Base-by-base conservation (phyloP, 2,113 vertebrate genomes). In the Elephantulus edwardii region DNA sequence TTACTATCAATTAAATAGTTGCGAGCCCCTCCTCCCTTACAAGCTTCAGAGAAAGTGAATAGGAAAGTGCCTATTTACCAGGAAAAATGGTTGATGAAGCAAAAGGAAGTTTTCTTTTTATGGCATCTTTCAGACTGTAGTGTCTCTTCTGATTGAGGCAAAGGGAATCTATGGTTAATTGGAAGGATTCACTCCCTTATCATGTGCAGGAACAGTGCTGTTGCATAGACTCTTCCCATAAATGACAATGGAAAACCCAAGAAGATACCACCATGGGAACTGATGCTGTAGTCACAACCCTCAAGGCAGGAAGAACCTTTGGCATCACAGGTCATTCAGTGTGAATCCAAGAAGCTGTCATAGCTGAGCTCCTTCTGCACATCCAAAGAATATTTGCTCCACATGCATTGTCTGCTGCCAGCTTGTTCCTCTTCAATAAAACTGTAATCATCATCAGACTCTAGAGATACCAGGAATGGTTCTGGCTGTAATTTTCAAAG, bases 381-480 rank as follows among this genome's bases (percentile, higher is more conserved):
- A 6, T 98, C 98, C 42, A 95, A 84, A 79, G 94, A 97, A 94
- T 99, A 99, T 88, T 95, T 95, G 75, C 97, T 96, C 98, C 98
- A 99, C 20, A 96, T 96, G 96, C 97, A 96, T 94, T 93, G 96
- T 11, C 96, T 98, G 94, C 95, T 94, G 44, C 95, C 95, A 1
- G 97, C 97, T 88, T 97, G 96, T 13, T 98, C 97, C 46, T 98
- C 97, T 60, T 98, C 97, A 71, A 97, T 97, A 88, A 86, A 26
- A 74, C 96, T 97, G 44, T 13, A 66, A n/a, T 80, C 92, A 8
- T 96, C 96, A 44, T 96, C 97, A 58, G 96, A 97, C 1, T 94
- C 98, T 98, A 87, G n/a, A 97, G 77, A 58, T 38, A 87, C 35
- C 7, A 83, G 66, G 58, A 74, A 14, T 50, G 56, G 48, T n/a